Evolutionary conservation across 2,888 invertebrate species (phyloP).

Genomic region (Callyntrura sp.): DNA sequence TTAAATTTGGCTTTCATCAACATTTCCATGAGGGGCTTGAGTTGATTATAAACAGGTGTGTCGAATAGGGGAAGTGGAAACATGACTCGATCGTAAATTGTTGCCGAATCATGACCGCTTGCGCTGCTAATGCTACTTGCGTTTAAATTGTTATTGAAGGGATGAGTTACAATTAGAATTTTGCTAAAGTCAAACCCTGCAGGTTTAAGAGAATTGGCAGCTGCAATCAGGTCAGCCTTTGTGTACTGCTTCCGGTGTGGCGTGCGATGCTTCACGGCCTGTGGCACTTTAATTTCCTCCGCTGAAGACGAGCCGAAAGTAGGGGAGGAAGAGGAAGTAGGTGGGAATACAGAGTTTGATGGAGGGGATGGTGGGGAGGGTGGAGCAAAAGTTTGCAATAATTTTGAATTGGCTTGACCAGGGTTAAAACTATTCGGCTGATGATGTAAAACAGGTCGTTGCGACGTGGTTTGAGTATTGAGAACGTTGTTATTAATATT

Average conservation of each 20-base stretch:
- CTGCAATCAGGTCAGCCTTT: constrained; percentile 70
- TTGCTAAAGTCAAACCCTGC: constrained; percentile 74
- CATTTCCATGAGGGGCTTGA: constrained; percentile 63
- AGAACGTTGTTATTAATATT: not conserved
- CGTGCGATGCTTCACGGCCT: constrained; percentile 35
- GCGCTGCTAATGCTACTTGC: not conserved
- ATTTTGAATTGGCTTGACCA: constrained; percentile 28
- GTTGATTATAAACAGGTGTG: constrained; percentile 68
- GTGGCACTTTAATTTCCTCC: constrained; percentile 67
- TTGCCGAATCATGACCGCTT: not conserved
- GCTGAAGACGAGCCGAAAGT: constrained; percentile 21
- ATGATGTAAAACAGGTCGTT: not conserved
- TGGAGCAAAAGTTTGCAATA: constrained; percentile 51
- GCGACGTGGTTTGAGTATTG: not conserved
- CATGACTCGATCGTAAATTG: constrained; percentile 56
- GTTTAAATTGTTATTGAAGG: constrained; percentile 19
- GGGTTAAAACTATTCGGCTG: not conserved
- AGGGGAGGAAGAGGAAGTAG: constrained; percentile 5
- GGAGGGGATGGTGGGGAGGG: constrained; percentile 16
- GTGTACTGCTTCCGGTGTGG: constrained; percentile 58
- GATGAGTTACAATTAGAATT: constrained; percentile 50
- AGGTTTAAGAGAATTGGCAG: constrained; percentile 73
- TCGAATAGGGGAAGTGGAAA: constrained; percentile 73
- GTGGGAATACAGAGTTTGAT: not conserved
- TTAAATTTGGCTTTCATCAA: constrained; percentile 36